A percentile compares a stretch with the other conserved stretches of the same genome.
Conservation (phyloP, 1,140 invertebrate species). For the Adelges cooleyi region DNA sequence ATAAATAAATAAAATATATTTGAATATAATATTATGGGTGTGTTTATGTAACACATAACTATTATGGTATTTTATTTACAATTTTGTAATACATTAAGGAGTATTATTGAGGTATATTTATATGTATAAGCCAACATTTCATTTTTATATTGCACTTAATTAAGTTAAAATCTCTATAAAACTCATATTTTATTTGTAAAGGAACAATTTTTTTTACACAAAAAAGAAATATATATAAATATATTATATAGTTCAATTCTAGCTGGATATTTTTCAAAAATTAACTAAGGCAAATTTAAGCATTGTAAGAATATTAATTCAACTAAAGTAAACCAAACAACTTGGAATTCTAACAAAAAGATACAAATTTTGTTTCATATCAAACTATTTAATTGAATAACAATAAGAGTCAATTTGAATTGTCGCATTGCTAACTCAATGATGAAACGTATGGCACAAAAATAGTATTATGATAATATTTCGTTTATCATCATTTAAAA, state of each 20-base stretch:
- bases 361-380: too few species aligned
- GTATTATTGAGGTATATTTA: slow-evolving; percentile 12
- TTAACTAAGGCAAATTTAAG: not conserved
- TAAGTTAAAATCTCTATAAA: slow-evolving; percentile 21
- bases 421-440: slow-evolving; percentile 3
- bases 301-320: not conserved
- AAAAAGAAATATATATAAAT: not conserved
- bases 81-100: slow-evolving; percentile 3
- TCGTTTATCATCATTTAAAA: too few species aligned
- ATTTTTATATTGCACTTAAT: slow-evolving; percentile 24
- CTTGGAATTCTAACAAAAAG: not conserved
- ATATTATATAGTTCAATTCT: not conserved
- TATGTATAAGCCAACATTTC: slow-evolving; percentile 6
- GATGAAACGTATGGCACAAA: slow-evolving; percentile 12
- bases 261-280: slow-evolving; percentile 13
- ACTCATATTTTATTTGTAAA: slow-evolving; percentile 4
- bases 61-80: not conserved
- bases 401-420: slow-evolving; percentile 11
- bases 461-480: not conserved
- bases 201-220: slow-evolving; percentile 12
- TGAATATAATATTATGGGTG: too few species aligned
- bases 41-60: too few species aligned
- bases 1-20: too few species aligned
- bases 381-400: not conserved
- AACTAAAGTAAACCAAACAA: not conserved